Base-by-base conservation (phyloP, 2,888 invertebrate species). In the Brenthis hecate region DNA sequence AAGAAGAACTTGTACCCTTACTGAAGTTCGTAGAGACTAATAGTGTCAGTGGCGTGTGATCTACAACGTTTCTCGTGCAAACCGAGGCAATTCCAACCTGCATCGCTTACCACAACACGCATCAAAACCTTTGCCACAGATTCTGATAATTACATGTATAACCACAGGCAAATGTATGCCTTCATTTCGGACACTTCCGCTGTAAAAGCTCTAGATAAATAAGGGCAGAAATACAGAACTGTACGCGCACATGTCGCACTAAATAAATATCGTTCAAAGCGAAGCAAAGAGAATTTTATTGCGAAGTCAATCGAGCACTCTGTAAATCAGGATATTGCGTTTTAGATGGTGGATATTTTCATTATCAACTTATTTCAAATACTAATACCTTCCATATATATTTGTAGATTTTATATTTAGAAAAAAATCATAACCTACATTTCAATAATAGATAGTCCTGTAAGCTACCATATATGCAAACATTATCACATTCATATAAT, bases 21-120 rank as follows among this genome's bases (percentile, higher is more conserved):
- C 51, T 19, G 13, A 23, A 57, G 54, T 48, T 36, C 36, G 61
- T 16, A 65, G 56, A 63, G 53, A 36, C 57, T 69, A 65, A 47
- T 68, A 71, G 65, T 73, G 74, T 69, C 56, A 19, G 64, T 65
- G 70, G 66, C 70, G 68, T 83, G 83, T 78, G 84, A 84, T 83
- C 77, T 73, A 74, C 69, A 83, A 75, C 82, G 80, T 80, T 82
- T 77, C 81, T 83, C 78, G 83, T 85, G 84, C 84, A 87, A 87
- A 88, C 88, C 84, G 83, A 81, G 81, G 86, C 87, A 89, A 89
- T 90, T 86, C 89, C 86, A 87, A 85, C 88, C 89, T 87, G 85
- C 83, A 86, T 84, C 75, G 82, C 75, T 77, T 82, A 90, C 92
- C 91, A 84, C 91, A 91, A 83, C 83, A 86, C 88, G 87, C 89